Evolutionary conservation across 2,113 vertebrate genomes (phyloP).

Genomic region (Baryphthengus martii): DNA sequence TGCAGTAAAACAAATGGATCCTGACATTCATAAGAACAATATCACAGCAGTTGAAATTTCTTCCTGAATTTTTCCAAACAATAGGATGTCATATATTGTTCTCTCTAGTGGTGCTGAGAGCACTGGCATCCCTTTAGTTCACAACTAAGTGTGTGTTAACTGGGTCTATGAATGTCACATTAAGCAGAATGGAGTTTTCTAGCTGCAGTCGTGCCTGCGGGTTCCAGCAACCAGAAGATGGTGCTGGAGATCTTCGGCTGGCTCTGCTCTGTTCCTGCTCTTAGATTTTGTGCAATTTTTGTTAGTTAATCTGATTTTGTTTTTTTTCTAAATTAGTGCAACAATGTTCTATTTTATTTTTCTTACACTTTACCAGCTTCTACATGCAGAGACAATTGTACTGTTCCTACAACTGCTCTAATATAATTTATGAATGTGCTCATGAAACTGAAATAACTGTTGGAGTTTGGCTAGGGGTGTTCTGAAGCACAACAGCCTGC

Average conservation of each 20-base stretch:
- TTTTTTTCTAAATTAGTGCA: neutral
- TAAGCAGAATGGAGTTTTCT: neutral
- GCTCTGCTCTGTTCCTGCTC: neutral
- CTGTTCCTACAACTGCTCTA: neutral
- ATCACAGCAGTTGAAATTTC: fast-evolving
- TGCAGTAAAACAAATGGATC: neutral
- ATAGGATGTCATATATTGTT: fast-evolving
- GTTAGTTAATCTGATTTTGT: neutral
- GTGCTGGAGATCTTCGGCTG: slow-evolving; percentile 24
- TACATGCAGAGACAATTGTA: neutral
- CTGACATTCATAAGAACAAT: neutral
- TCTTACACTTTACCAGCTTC: neutral
- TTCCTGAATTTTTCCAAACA: neutral
- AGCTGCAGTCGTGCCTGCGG: fast-evolving
- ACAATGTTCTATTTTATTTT: neutral
- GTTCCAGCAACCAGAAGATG: slow-evolving; percentile 51
- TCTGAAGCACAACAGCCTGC: neutral
- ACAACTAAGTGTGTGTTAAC: neutral
- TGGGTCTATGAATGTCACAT: fast-evolving
- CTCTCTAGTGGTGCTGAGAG: neutral
- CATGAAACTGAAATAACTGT: neutral
- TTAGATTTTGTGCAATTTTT: neutral
- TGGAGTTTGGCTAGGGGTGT: neutral
- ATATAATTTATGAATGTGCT: neutral
- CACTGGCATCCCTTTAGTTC: fast-evolving